These are phyloP conservation scores for Sebastes schlegelii DNA, from an alignment of 2,113 vertebrate species.

Conservation along the genomic window DNA sequence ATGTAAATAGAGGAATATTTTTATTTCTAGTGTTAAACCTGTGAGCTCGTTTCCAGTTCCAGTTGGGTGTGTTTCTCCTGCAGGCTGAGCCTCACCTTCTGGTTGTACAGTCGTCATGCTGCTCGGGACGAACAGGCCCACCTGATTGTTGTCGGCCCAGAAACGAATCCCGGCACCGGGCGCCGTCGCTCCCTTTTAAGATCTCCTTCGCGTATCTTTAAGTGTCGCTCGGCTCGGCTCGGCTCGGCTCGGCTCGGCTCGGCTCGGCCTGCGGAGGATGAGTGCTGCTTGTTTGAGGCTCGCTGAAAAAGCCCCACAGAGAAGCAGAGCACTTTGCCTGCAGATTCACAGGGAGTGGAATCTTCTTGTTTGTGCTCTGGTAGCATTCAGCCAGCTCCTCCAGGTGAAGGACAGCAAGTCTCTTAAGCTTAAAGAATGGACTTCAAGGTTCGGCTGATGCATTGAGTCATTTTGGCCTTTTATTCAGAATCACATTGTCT, in stretches of 20 bases:
- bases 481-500: neutral
- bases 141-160: constrained; percentile 1
- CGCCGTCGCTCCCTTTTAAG: neutral
- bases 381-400: constrained; percentile 28
- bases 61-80: constrained; percentile 5
- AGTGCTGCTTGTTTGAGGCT: constrained; percentile 41
- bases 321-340: constrained; percentile 40
- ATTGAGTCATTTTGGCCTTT: constrained; percentile 8
- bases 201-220: neutral
- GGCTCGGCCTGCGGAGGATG: constrained; percentile 16
- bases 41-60: neutral
- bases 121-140: neutral
- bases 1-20: neutral
- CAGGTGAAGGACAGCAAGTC: constrained; percentile 32
- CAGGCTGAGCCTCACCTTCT: neutral
- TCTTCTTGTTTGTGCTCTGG: constrained; percentile 44
- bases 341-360: constrained; percentile 46
- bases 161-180: neutral
- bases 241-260: constrained; percentile 19
- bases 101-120: neutral
- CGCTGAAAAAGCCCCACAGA: constrained; percentile 6
- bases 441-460: constrained; percentile 19
- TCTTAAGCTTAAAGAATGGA: constrained; percentile 5
- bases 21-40: neutral
- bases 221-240: neutral